Percentiles rank a stretch among this genome's conserved stretches.
Conservation (phyloP, 2,113 vertebrate genomes). For the Furnarius figulus region DNA sequence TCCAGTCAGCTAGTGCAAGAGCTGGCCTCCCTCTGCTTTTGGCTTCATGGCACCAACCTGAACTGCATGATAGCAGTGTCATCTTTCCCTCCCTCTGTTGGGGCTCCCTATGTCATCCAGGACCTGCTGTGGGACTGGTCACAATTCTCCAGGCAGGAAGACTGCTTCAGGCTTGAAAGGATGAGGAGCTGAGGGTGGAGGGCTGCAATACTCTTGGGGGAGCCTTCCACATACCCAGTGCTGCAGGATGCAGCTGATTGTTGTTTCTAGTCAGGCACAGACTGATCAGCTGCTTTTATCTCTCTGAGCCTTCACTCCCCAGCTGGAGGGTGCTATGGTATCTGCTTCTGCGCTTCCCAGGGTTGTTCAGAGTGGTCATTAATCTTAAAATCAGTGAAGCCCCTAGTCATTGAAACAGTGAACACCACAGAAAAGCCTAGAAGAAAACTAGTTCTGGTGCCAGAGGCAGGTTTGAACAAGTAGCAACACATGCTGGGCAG, state of each 20-base stretch:
- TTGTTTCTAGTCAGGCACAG: neutral
- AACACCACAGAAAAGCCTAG: neutral
- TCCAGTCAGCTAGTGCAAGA: neutral
- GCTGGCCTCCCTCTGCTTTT: neutral
- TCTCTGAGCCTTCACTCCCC: neutral
- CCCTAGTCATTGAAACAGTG: neutral
- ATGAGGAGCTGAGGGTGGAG: neutral
- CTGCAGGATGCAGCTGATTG: neutral
- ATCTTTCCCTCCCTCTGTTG: neutral
- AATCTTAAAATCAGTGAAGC: neutral
- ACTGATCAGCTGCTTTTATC: neutral
- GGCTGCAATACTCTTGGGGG: neutral
- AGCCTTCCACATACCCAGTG: neutral
- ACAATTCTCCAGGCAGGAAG: neutral
- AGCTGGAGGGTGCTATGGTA: neutral
- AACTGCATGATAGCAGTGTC: neutral
- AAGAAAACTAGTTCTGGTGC: neutral
- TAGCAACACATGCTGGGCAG: neutral
- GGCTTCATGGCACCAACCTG: neutral
- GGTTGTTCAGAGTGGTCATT: neutral
- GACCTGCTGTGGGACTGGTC: neutral
- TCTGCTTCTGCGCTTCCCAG: constrained; percentile 20
- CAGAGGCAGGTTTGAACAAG: neutral
- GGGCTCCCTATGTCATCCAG: neutral
- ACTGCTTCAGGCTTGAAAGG: neutral